phyloP scores from a whole-genome alignment of 92 coral and sea anemone species.

The Phenganax marumi region DNA sequence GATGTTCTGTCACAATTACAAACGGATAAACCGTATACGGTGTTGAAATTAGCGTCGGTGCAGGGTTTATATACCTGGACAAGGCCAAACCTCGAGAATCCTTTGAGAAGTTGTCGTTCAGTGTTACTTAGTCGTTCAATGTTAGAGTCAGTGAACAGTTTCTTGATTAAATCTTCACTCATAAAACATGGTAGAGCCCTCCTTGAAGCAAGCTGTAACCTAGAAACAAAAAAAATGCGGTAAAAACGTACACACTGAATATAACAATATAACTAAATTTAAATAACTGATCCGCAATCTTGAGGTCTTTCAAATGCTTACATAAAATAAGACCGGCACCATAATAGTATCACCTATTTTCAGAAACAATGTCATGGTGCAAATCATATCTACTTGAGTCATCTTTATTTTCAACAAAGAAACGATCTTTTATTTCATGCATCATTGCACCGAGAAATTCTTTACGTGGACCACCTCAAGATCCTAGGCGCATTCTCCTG shows the following conservation, averaged over 20 bases:
- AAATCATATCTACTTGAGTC: too few species aligned
- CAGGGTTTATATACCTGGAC: background rate
- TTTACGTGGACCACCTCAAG: background rate
- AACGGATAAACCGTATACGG: background rate
- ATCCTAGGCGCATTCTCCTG: background rate
- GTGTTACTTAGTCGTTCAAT: background rate
- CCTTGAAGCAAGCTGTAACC: constrained; percentile 15
- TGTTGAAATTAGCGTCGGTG: background rate
- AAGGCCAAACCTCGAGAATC: background rate
- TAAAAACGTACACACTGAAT: too few species aligned
- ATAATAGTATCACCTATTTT: too few species aligned
- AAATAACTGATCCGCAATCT: too few species aligned
- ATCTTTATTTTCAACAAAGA: too few species aligned
- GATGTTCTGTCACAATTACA: background rate
- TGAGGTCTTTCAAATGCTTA: too few species aligned
- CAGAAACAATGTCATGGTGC: too few species aligned
- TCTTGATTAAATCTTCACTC: background rate
- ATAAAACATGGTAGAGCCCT: constrained; percentile 4
- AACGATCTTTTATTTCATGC: background rate
- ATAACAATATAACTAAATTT: too few species aligned
- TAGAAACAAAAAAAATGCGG: background rate
- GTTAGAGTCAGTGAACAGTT: background rate
- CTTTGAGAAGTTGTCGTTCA: background rate
- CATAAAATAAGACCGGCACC: too few species aligned
- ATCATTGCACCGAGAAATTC: background rate